A percentile compares a stretch with the other conserved stretches of the same genome.
Conservation (phyloP, 2,797 vertebrate genomes). For the Bucorvus abyssinicus region DNA sequence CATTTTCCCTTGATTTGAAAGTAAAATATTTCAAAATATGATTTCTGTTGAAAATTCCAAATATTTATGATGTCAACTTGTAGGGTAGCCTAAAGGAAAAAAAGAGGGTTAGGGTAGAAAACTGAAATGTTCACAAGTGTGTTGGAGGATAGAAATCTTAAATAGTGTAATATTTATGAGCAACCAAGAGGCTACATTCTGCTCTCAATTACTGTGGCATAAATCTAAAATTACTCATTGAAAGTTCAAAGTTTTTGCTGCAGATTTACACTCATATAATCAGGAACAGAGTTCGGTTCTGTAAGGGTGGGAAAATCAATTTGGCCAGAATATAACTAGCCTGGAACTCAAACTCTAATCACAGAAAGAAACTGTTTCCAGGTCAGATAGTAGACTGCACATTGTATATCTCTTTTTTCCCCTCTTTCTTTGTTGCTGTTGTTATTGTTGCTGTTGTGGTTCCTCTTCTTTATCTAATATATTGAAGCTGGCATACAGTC, state of each 20-base stretch:
- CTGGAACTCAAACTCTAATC: neutral
- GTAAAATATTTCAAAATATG: neutral
- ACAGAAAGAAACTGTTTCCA: neutral
- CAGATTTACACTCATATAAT: conserved; percentile 58
- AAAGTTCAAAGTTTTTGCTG: conserved; percentile 59
- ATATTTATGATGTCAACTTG: neutral
- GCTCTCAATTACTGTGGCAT: conserved; percentile 52
- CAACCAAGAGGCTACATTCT: conserved; percentile 45
- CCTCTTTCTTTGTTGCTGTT: neutral
- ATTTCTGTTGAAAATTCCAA: conserved; percentile 9
- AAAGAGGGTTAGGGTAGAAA: neutral
- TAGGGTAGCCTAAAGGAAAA: neutral
- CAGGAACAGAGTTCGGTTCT: conserved; percentile 44
- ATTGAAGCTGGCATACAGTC: neutral
- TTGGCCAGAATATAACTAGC: neutral
- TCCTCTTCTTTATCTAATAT: neutral
- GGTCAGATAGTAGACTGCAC: neutral
- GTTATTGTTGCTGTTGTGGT: no score
- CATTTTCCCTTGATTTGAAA: conserved; percentile 13
- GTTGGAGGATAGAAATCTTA: conserved; percentile 5
- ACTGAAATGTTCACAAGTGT: neutral
- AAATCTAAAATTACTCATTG: conserved; percentile 53
- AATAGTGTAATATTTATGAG: conserved; percentile 18
- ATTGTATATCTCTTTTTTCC: neutral
- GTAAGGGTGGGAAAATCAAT: conserved; percentile 46